Base-by-base conservation (phyloP, 1,140 invertebrate species). In the Marisa cornuarietis region DNA sequence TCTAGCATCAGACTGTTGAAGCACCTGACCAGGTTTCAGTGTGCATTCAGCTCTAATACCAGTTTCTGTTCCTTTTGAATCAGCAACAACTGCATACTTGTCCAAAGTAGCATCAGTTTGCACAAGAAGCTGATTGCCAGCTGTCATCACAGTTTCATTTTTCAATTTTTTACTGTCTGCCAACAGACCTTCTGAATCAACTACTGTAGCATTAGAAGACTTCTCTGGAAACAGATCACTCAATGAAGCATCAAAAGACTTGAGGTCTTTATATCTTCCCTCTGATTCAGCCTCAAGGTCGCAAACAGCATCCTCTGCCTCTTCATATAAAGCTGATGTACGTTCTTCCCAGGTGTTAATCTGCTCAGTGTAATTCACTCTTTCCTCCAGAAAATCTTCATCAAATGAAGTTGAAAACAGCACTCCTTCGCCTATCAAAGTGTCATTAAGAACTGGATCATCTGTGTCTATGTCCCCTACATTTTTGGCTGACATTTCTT, bases 391-490 rank as follows among this genome's bases (percentile, higher is more conserved):
- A 49, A 20, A 8, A 20, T 77, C 76, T 49, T 77, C 76, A 22
- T 77, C 76, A 24, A 77, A 77, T n/a, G 76, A 77, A n/a, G 76
- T 77, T 22, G 63, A 49, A 69, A 77, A 77, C 3, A 51, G 20
- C 20, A 77, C 2, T 8, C 61, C 51, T 4, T 68, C n/a, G 49
- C 65, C 68, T 18, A 68, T 77, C 31, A 52, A 42, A 22, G 74
- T 76, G n/a, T 66, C 54, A 58, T 18, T 8, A 14, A 58, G 54
- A 11, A 58, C 11, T 18, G 16, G 11, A 58, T 58, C 54, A 58
- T 58, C 54, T 58, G 16, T 18, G 16, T 58, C 16, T 8, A 58
- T 2, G 11, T 58, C 54, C 16, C 1, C 54, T 58, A 18, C 54
- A 11, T 18, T 58, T 58, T 18, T 18, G 54, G 16, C 8, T 58